Evolutionary conservation across 2,888 invertebrate genomes (phyloP), one percentile per base, ranked within the genome.

Genomic region (Crioceris asparagi): DNA sequence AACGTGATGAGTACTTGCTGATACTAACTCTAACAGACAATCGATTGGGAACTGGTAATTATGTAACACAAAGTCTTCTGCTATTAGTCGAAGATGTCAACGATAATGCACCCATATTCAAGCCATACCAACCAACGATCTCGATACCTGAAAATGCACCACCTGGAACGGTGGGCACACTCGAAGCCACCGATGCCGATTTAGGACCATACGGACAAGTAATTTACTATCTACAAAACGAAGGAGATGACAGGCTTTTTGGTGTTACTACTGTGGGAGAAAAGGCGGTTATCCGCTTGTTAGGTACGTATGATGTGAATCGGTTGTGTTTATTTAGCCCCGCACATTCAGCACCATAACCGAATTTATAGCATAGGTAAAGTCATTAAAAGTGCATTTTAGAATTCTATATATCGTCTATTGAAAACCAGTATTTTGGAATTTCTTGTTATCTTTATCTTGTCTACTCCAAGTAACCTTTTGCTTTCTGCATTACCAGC

Each of bases 161-260:
- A 4, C 83, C 86, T 1, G 79, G 83, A 12, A 69, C 85, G 40
- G 66, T 91, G 31, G 72, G 82, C 10, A 82, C 83, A 2, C 74
- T 92, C 17, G 87, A 90, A 66, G 92, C 91, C 8, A 83, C 79
- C 3, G 92, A 92, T 62, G 75, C 79, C 34, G 92, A 92, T 58
- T 87, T 90, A 66, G 92, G 92, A 31, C 83, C 88, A 25, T 91
- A 90, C 55, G 91, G 91, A 27, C 91, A 92, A 71, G 85, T 92
- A 16, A 23, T 91, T 14, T 92, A 92, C 60, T 77, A 84, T 55
- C 67, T 92, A 40, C 77, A 87, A 70, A 66, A 80, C 34, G 87
- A 86, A 46, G 81, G 79, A 8, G 84, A 86, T 48, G 74, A 77
- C 39, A 75, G 78, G 32, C 70, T 79, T 37, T 92, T 92, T 60